Percentiles rank a stretch among this genome's conserved stretches.
Evolutionary conservation across 2,888 invertebrate species (phyloP).

Genomic region (Drosophila atripex): DNA sequence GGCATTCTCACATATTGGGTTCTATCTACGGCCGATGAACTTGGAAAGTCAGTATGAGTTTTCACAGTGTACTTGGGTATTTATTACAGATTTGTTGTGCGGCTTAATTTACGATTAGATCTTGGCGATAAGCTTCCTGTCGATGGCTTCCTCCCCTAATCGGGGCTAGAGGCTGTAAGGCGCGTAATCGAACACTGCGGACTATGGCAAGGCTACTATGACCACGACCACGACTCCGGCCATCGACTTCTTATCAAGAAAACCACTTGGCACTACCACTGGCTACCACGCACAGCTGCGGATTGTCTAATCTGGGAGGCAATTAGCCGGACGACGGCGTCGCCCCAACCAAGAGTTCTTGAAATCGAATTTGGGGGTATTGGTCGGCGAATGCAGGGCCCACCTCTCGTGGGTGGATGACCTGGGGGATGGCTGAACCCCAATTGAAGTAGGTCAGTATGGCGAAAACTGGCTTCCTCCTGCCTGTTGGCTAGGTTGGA

Average conservation of each 20-base stretch:
- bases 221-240: constrained; percentile 7
- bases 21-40: too few relatives aligned
- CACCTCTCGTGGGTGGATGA: constrained; percentile 28
- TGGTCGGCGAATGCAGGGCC: background rate
- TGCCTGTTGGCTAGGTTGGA: background rate
- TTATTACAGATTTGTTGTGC: constrained; percentile 33
- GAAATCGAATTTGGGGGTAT: background rate
- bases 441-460: constrained; percentile 57
- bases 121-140: constrained; percentile 37
- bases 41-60: background rate
- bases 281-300: constrained; percentile 43
- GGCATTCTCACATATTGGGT: too few relatives aligned
- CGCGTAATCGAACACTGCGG: constrained; percentile 24
- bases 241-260: constrained; percentile 30
- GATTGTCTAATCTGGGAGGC: constrained; percentile 38
- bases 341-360: too few relatives aligned
- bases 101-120: constrained; percentile 31
- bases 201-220: constrained; percentile 6
- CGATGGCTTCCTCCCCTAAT: constrained; percentile 28
- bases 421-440: constrained; percentile 59
- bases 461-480: background rate
- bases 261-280: constrained; percentile 20
- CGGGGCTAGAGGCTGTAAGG: constrained; percentile 30
- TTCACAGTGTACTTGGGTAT: constrained; percentile 20
- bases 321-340: background rate